Evolutionary conservation across 1,140 invertebrate genomes (phyloP).

Genomic region (Pseudomyrmex flavicornis): DNA sequence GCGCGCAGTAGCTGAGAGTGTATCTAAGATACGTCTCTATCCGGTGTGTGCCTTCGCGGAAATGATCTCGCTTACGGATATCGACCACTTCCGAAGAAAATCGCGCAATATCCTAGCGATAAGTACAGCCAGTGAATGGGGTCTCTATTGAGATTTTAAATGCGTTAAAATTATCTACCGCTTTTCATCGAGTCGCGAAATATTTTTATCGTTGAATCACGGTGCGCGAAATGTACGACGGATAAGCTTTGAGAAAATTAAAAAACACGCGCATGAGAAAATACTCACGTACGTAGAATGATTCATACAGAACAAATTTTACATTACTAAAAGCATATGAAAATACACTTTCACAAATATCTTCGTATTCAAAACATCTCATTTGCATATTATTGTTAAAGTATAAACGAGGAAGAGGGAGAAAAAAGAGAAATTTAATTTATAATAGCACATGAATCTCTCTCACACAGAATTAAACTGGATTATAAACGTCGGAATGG

Average conservation of each 20-base stretch:
- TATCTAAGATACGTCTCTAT: constrained; percentile 15
- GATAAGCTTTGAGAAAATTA: neutral
- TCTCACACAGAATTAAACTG: too few species aligned
- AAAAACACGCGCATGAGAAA: neutral
- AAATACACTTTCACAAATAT: too few species aligned
- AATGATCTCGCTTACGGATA: constrained; percentile 26
- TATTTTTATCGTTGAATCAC: constrained; percentile 7
- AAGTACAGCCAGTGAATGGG: neutral
- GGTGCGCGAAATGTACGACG: neutral
- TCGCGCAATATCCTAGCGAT: neutral
- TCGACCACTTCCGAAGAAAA: constrained; percentile 11
- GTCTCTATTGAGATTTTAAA: neutral
- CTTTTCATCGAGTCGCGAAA: neutral
- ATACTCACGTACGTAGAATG: neutral
- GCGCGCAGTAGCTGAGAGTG: neutral
- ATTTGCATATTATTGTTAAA: too few species aligned
- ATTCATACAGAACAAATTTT: neutral
- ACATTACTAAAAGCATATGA: neutral
- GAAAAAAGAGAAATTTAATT: too few species aligned
- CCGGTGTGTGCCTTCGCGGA: constrained; percentile 19
- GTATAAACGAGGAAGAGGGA: too few species aligned
- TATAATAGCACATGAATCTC: too few species aligned
- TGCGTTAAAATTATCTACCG: neutral
- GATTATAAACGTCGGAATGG: neutral
- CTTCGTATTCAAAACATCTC: too few species aligned